Evolutionary conservation across 2,113 vertebrate genomes (phyloP).

Genomic region (Lepus americanus): DNA sequence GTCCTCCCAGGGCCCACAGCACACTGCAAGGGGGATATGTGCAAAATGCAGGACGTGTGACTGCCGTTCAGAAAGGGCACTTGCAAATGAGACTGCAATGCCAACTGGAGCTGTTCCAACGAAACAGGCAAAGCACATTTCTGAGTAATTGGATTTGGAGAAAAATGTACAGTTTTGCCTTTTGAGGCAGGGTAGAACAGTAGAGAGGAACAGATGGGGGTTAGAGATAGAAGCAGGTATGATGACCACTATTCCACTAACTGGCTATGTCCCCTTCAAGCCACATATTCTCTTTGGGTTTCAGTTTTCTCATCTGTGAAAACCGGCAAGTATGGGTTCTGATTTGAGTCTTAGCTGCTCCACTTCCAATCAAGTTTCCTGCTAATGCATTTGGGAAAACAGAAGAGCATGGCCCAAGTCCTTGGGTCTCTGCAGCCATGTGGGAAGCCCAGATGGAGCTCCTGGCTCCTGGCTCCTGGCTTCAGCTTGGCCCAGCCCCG

Average conservation of each 20-base stretch:
- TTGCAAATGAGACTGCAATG: neutral
- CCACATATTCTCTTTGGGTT: neutral
- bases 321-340: no score
- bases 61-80: fast-evolving
- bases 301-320: neutral
- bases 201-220: neutral
- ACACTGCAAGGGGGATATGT: no score
- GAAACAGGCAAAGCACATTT: neutral
- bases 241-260: no score
- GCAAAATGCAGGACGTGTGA: neutral
- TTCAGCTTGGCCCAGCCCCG: no score
- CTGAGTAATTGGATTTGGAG: neutral
- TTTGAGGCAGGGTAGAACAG: neutral
- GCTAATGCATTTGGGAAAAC: no score
- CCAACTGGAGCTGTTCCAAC: neutral
- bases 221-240: fast-evolving
- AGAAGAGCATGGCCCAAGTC: no score
- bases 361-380: no score
- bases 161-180: neutral
- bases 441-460: no score
- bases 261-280: neutral
- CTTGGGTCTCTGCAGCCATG: no score
- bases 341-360: no score
- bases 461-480: no score
- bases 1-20: neutral